phyloP scores from a whole-genome alignment of 2,797 vertebrate genomes.

The Sebastes trivittatus region DNA sequence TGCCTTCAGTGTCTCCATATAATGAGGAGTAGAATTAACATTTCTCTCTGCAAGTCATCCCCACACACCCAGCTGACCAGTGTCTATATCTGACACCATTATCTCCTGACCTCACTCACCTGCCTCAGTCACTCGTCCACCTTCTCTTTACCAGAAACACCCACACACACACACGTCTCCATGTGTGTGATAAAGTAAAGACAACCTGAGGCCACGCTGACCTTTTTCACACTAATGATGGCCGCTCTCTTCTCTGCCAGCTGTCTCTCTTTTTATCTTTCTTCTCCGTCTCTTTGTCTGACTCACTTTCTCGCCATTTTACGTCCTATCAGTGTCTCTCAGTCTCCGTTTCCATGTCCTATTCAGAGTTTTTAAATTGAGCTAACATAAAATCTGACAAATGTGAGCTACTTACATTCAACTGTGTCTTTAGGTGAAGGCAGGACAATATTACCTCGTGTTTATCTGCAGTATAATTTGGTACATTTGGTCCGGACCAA shows the following conservation, averaged over 20 bases:
- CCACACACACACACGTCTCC: background rate
- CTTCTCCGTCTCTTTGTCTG: background rate
- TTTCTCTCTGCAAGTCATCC: background rate
- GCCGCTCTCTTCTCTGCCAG: background rate
- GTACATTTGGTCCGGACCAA: too few species aligned
- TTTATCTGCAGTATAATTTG: background rate
- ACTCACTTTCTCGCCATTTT: background rate
- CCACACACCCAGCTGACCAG: background rate
- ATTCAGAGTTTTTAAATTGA: too few species aligned
- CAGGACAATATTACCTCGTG: background rate
- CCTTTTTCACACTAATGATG: conserved; percentile 39
- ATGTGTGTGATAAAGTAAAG: background rate
- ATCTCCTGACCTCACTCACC: background rate
- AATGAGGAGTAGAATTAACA: background rate
- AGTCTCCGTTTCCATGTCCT: background rate
- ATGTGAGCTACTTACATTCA: background rate
- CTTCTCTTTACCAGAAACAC: background rate
- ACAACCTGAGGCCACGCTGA: conserved; percentile 17
- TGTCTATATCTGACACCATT: background rate
- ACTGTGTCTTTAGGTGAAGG: background rate
- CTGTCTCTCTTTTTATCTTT: background rate
- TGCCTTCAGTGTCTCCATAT: background rate
- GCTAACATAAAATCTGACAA: background rate
- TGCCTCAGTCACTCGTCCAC: background rate
- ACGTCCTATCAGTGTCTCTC: background rate